Base-by-base conservation (phyloP, 2,113 vertebrate species). In the Sphyrna mokarran region DNA sequence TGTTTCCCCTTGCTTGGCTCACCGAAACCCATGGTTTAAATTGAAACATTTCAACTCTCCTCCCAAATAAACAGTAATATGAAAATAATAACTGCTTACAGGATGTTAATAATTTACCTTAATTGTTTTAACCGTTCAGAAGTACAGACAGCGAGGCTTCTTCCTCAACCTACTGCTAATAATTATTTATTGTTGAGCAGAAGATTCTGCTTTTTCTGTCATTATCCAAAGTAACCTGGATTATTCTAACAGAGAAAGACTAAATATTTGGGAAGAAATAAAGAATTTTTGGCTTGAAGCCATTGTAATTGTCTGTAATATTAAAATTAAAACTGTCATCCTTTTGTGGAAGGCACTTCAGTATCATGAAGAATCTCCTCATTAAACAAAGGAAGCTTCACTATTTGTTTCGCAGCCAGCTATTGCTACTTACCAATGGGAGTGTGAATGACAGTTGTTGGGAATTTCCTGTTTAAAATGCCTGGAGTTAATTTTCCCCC, bases 401-500 rank as follows among this genome's bases (percentile, higher is more conserved):
- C 86, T 26, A 58, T 43, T 86, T 86, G 43, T 58, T 29, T 29
- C 58, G 2, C 11, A 29, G 86, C 48, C 86, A 89, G 86, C 3
- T 58, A 58, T 54, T 89, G 48, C 86, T 89, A 23, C 23, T 43
- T 10, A 93, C 61, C 33, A 90, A 61, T 90, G 13, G 48, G 10
- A 90, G 63, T 33, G 26, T 90, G 58, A 58, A 33, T 61, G 58
- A n/a, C 87, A 90, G 87, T 63, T 63, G 23, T 90, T 0, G 87
- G 26, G 87, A 61, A 61, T 90, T 90, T 61, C 48, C 48, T 33
- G 48, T 61, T 90, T 90, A 54, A 90, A 90, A 61, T 90, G 87
- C 87, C 26, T 61, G 37, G 43, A 61, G 54, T 90, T 90, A 90
- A 90, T 90, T 90, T 61, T 61, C 87, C 87, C 58, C 48, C 87